Evolutionary conservation across 2,888 invertebrate species (phyloP), one percentile per base, ranked within the genome.

Genomic region (Azorinus chamasolen): DNA sequence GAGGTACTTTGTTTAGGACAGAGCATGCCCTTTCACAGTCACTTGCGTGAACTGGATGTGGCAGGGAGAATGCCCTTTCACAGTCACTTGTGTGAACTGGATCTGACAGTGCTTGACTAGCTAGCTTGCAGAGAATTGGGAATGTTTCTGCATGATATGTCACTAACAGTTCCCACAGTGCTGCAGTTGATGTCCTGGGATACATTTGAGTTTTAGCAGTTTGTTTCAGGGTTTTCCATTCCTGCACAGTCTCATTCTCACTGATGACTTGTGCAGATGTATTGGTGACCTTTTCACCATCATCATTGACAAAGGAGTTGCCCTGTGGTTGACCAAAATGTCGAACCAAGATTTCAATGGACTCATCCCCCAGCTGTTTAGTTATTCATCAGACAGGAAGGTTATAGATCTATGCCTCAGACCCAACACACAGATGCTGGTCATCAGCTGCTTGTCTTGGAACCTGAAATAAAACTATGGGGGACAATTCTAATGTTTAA

Each of bases 1-100:
- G n/a, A n/a, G n/a, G n/a, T n/a, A n/a, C n/a, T n/a, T n/a, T n/a
- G n/a, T n/a, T n/a, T n/a, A n/a, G n/a, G n/a, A n/a, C n/a, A n/a
- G n/a, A n/a, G n/a, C n/a, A n/a, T n/a, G n/a, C n/a, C n/a, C n/a
- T n/a, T n/a, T n/a, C n/a, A n/a, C n/a, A n/a, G n/a, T n/a, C n/a
- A n/a, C n/a, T n/a, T n/a, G n/a, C n/a, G n/a, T n/a, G n/a, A n/a
- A n/a, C n/a, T n/a, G n/a, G n/a, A n/a, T n/a, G n/a, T n/a, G 75
- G 75, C 6, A 59, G 50, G 16, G 66, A 68, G 46, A 79, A 79
- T 1, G 68, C 72, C 32, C 75, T 54, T 20, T 74, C 74, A 75
- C 78, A 78, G 25, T 73, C 78, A 45, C 41, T 43, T 61, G 78
- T n/a, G 46, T 77, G 77, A 6, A 77, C 57, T 24, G 77, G 71